A percentile compares a stretch with the other conserved stretches of the same genome.
Evolutionary conservation across 2,888 invertebrate genomes (phyloP).

Genomic region (Papilio gigon): DNA sequence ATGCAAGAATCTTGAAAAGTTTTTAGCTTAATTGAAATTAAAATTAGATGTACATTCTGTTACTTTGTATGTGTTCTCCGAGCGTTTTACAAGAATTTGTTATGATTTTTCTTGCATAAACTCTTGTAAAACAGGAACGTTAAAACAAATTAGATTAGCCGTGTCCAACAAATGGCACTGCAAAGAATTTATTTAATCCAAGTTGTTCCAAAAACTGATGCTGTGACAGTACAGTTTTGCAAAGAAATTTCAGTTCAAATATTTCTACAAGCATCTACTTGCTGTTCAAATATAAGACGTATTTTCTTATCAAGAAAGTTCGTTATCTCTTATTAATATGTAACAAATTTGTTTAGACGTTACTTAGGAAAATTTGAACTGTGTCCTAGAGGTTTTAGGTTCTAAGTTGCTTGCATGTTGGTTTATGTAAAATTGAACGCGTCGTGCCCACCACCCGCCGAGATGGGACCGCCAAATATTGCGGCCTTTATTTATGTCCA

Average conservation of each 20-base stretch:
- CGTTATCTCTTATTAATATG: conserved; percentile 62
- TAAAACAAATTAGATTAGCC: conserved; percentile 59
- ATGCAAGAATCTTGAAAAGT: neutral
- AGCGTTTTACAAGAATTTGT: conserved; percentile 32
- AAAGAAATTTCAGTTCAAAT: conserved; percentile 68
- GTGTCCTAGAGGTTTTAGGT: conserved; percentile 45
- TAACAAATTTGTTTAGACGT: conserved; percentile 51
- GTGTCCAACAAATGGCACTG: conserved; percentile 63
- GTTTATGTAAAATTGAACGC: conserved; percentile 62
- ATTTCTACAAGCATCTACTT: conserved; percentile 50
- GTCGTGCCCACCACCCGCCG: conserved; percentile 63
- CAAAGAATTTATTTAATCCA: conserved; percentile 74
- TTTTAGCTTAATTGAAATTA: neutral
- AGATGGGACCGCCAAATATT: conserved; percentile 77
- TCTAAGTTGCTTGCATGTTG: conserved; percentile 48
- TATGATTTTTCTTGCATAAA: conserved; percentile 23
- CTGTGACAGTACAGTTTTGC: conserved; percentile 67
- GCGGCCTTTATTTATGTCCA: conserved; percentile 81
- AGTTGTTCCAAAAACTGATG: conserved; percentile 72
- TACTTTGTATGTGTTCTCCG: neutral
- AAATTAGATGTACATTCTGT: neutral
- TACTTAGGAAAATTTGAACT: conserved; percentile 45
- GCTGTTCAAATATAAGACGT: conserved; percentile 62
- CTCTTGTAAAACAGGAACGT: conserved; percentile 28
- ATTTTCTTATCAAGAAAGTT: conserved; percentile 55